Evolutionary conservation across 2,888 invertebrate genomes (phyloP).

Genomic region (Caenorhabditis imperialis): DNA sequence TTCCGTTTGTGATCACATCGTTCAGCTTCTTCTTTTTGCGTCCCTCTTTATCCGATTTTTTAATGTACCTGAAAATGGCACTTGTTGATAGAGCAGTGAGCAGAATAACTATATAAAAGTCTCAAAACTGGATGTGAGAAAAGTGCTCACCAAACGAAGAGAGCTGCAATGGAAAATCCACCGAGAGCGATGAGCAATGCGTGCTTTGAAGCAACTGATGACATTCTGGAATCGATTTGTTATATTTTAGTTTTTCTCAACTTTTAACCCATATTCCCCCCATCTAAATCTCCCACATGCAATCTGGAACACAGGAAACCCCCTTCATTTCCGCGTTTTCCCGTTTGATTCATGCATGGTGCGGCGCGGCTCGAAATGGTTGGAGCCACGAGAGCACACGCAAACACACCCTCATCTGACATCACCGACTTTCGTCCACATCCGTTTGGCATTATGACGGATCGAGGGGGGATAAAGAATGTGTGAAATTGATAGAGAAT

Average conservation of each 20-base stretch:
- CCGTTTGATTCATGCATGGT: slow-evolving; percentile 7
- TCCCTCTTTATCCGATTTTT: slow-evolving; percentile 29
- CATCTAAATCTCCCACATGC: too few species aligned
- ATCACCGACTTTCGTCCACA: slow-evolving; percentile 31
- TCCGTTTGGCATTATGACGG: slow-evolving; percentile 31
- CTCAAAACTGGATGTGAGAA: neutral
- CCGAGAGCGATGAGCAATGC: slow-evolving; percentile 64
- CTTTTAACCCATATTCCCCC: too few species aligned
- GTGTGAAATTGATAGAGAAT: neutral
- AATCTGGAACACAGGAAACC: too few species aligned
- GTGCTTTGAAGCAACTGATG: slow-evolving; percentile 61
- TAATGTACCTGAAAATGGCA: slow-evolving; percentile 24
- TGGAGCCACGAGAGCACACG: too few species aligned
- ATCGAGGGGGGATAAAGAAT: neutral
- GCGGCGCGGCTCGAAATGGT: neutral
- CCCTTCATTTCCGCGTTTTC: slow-evolving; percentile 21
- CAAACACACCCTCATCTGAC: slow-evolving; percentile 2
- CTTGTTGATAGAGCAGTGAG: neutral
- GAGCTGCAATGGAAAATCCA: slow-evolving; percentile 61
- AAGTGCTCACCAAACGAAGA: slow-evolving; percentile 56
- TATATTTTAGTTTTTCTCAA: too few species aligned
- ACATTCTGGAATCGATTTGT: slow-evolving; percentile 54
- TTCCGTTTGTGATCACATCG: slow-evolving; percentile 24
- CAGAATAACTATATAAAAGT: too few species aligned
- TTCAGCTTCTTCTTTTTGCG: slow-evolving; percentile 25